Percentiles rank a stretch among this genome's conserved stretches.
These are phyloP conservation scores for Noturus placidus DNA, from an alignment of 2,113 vertebrate genomes.

Conservation along the genomic window DNA sequence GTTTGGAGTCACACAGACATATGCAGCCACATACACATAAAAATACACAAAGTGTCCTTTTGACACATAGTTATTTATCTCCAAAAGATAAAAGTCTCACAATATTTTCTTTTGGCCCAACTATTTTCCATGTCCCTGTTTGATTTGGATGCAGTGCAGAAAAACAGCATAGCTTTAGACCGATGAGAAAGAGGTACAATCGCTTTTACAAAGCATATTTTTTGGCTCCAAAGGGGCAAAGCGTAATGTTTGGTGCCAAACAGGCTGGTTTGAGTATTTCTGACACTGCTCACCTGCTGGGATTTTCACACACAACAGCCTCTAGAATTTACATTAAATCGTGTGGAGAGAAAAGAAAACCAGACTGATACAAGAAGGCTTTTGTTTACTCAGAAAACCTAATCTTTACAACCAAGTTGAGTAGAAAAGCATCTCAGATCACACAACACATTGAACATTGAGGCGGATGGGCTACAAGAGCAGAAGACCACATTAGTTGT, in stretches of 20 bases:
- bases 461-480: not conserved
- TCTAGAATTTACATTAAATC: not conserved
- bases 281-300: not conserved
- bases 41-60: not conserved
- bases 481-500: not conserved
- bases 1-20: not conserved
- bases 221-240: not conserved
- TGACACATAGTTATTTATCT: conserved; percentile 15
- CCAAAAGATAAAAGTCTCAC: conserved; percentile 22
- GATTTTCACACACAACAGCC: not conserved
- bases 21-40: not conserved
- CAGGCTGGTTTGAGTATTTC: not conserved
- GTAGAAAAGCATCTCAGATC: not conserved
- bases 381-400: not conserved
- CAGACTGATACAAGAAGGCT: not conserved
- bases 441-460: not conserved
- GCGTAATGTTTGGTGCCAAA: not conserved
- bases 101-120: conserved; percentile 41
- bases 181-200: conserved; percentile 11
- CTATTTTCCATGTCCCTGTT: conserved; percentile 17
- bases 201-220: not conserved
- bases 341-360: not conserved
- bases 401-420: not conserved
- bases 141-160: conserved; percentile 31
- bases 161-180: conserved; percentile 25